Base-by-base conservation (phyloP, 1,140 invertebrate genomes). In the Samia ricini region DNA sequence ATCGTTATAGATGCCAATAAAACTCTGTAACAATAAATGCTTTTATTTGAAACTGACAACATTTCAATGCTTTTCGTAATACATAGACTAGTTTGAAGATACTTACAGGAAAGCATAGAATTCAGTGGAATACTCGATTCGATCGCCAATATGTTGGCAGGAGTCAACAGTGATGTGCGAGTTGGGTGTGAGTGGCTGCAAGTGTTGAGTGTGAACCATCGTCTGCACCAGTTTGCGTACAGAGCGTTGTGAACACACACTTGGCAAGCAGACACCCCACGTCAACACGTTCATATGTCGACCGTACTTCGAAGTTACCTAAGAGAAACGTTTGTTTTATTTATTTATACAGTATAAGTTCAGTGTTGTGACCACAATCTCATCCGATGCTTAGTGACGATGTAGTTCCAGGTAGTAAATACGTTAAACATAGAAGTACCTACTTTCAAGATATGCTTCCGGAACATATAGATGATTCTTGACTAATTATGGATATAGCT, bases 251-350 rank as follows among this genome's bases (percentile, higher is more conserved):
- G 42, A 5, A 21, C 76, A 79, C 5, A 52, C 55, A 1, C 60
- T 56, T 15, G 76, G 76, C 15, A 76, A 12, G 20, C 76, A 79
- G 0, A 74, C 29, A 0, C 74, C 74, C 61, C 66, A 69, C 0
- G 63, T 26, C 5, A 74, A 10, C 10, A 42, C 49, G 51, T 72
- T 76, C 20, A 76, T 66, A n/a, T 50, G 60, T 62, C 54, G 66
- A 7, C 22, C 66, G 22, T 55, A 24, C 15, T 23, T 55, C 55
- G 19, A 69, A 29, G 60, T 63, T 57, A 63, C 49, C 49, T 26
- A 18, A 24, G 24, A 48, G 51, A 61, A 55, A n/a, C n/a, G n/a
- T n/a, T n/a, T n/a, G n/a, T n/a, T n/a, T n/a, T n/a, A n/a, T n/a
- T n/a, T n/a, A n/a, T n/a, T n/a, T n/a, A n/a, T n/a, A n/a, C n/a